Conservation (phyloP, 1,140 invertebrate genomes). For the Bilobella aurantiaca region DNA sequence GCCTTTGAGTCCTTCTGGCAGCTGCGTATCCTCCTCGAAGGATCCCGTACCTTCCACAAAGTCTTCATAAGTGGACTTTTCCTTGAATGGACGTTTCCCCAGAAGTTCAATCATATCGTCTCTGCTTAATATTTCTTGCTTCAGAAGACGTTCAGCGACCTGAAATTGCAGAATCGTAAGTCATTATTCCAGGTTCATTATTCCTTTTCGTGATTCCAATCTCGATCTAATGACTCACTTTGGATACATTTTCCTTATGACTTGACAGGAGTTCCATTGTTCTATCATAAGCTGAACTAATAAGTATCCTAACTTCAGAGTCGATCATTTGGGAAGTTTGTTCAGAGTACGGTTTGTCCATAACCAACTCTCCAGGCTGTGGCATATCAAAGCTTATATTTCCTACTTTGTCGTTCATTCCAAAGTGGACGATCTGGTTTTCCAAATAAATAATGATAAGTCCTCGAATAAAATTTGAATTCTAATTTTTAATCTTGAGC, state of each 20-base stretch:
- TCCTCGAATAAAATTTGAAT: constrained; percentile 51
- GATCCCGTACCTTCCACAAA: constrained; percentile 98
- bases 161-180: no score
- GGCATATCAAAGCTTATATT: constrained; percentile 94
- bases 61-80: constrained; percentile 98
- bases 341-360: constrained; percentile 98
- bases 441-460: constrained; percentile 12
- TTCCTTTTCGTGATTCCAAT: no score
- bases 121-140: constrained; percentile 89
- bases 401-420: constrained; percentile 97
- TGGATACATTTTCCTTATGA: constrained; percentile 79
- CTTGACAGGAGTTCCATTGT: constrained; percentile 70
- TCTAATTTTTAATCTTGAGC: not conserved
- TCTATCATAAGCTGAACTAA: constrained; percentile 65
- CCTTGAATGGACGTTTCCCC: constrained; percentile 87
- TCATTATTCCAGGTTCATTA: no score
- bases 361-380: constrained; percentile 77
- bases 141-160: constrained; percentile 87
- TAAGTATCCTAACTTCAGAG: constrained; percentile 76
- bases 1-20: constrained; percentile 89
- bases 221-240: constrained; percentile 46
- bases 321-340: constrained; percentile 94
- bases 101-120: constrained; percentile 97
- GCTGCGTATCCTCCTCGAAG: constrained; percentile 85
- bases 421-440: constrained; percentile 80